Conservation (phyloP, 2,797 vertebrate genomes). For the Cuculus canorus region DNA sequence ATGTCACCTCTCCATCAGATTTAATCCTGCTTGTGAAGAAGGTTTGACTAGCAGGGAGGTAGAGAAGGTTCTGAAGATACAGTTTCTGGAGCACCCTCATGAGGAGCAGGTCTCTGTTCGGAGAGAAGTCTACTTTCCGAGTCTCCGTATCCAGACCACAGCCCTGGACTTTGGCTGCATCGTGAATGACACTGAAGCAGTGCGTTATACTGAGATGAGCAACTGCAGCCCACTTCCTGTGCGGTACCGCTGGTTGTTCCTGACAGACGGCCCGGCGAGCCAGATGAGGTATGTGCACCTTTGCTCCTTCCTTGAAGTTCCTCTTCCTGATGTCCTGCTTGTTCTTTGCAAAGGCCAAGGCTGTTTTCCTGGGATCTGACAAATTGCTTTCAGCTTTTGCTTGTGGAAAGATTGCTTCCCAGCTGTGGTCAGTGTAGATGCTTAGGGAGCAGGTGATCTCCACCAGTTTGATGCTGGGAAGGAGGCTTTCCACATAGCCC, state of each 20-base stretch:
- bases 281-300: constrained; percentile 73
- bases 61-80: constrained; percentile 81
- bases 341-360: background rate
- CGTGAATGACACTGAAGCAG: constrained; percentile 83
- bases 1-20: constrained; percentile 81
- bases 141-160: constrained; percentile 81
- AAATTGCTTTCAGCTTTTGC: background rate
- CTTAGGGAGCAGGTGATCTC: no score
- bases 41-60: constrained; percentile 75
- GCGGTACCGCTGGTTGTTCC: constrained; percentile 84
- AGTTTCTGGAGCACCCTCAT: constrained; percentile 82
- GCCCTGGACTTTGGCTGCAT: constrained; percentile 87
- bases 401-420: background rate
- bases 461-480: no score
- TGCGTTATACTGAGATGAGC: constrained; percentile 77
- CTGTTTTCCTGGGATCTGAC: no score
- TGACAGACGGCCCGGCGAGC: constrained; percentile 51
- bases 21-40: constrained; percentile 79
- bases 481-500: no score
- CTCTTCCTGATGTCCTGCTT: background rate
- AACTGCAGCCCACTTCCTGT: constrained; percentile 84
- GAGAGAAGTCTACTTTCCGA: constrained; percentile 85
- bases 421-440: no score
- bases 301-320: background rate
- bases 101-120: constrained; percentile 76